Evolutionary conservation across 2,797 vertebrate genomes (phyloP).

Genomic region (Heterohyrax brucei): DNA sequence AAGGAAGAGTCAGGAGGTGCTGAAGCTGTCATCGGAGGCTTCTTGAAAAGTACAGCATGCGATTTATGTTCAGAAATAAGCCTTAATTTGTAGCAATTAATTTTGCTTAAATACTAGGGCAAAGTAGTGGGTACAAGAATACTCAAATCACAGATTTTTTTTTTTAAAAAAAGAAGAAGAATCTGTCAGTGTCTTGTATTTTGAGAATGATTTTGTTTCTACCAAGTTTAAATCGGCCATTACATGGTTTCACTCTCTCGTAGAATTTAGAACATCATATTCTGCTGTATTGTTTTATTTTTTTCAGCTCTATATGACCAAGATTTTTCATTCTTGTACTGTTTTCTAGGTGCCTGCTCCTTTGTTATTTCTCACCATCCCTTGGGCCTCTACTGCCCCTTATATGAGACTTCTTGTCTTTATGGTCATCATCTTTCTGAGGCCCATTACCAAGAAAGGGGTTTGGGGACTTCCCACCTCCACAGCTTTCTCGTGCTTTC

Average conservation of each 20-base stretch:
- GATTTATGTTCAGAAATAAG: background rate
- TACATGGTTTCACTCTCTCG: conserved; percentile 33
- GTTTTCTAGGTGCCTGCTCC: conserved; percentile 56
- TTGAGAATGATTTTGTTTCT: conserved; percentile 37
- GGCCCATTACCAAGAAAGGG: conserved; percentile 69
- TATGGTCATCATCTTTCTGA: conserved; percentile 78
- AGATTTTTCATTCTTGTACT: conserved; percentile 71
- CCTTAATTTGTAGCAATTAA: background rate
- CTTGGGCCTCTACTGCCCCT: conserved; percentile 63
- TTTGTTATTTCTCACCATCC: conserved; percentile 72
- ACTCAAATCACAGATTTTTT: background rate
- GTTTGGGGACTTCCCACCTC: conserved; percentile 40
- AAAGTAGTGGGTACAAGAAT: background rate
- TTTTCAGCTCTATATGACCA: conserved; percentile 37
- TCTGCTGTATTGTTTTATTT: conserved; percentile 58
- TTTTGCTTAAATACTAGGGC: background rate
- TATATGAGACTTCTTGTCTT: conserved; percentile 64
- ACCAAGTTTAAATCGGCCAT: conserved; percentile 50
- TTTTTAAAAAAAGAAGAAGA: background rate
- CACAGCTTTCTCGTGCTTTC: conserved; percentile 46
- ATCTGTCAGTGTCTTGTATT: background rate
- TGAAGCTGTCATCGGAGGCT: background rate
- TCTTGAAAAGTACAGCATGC: background rate
- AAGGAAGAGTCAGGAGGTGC: background rate
- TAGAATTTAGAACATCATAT: conserved; percentile 41